Evolutionary conservation across 1,140 invertebrate genomes (phyloP), one percentile per base, ranked within the genome.

Genomic region (Heterodera schachtii): DNA sequence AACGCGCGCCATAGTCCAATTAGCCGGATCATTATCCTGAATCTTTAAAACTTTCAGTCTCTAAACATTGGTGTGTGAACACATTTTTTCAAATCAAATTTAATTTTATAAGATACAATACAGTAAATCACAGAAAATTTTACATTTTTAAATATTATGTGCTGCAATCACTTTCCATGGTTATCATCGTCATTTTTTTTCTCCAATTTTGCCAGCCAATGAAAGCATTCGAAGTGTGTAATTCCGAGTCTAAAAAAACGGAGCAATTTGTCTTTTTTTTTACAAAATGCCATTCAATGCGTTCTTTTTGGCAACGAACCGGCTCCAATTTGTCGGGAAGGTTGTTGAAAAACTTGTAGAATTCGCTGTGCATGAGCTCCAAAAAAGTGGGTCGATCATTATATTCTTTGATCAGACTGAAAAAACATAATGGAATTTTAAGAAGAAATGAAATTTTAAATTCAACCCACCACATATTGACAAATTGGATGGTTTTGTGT

Each of bases 401-500:
- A 60, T 87, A 87, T 21, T 84, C 83, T 69, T 84, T 84, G 44
- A 75, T 84, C 46, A 84, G 75, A 82, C 83, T 87, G 69, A 84
- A 84, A n/a, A n/a, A n/a, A n/a, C n/a, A n/a, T n/a, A 87, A 83
- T 46, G 3, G 21, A 9, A 67, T 46, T 52, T 46, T 47, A 3
- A 5, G 21, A 83, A 77, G 9, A 84, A 8, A n/a, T 7, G n/a
- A 82, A 83, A 16, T 86, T 82, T 13, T 64, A 16, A 46, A 71
- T 44, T 85, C 52, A 64, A 49, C 69, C 79, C 64, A 87, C 86
- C 88, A 89, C 66, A 67, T 57, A 64, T 89, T 89, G n/a, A 87
- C 78, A 74, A 87, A 87, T 19, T 52, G 57, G 3, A 84, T 64
- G 41, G 81, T 87, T 49, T 71, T 76, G 13, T 21, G 66, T 13